Evolutionary conservation across 2,113 vertebrate species (phyloP).

Genomic region (Pomatorhinus ruficollis): DNA sequence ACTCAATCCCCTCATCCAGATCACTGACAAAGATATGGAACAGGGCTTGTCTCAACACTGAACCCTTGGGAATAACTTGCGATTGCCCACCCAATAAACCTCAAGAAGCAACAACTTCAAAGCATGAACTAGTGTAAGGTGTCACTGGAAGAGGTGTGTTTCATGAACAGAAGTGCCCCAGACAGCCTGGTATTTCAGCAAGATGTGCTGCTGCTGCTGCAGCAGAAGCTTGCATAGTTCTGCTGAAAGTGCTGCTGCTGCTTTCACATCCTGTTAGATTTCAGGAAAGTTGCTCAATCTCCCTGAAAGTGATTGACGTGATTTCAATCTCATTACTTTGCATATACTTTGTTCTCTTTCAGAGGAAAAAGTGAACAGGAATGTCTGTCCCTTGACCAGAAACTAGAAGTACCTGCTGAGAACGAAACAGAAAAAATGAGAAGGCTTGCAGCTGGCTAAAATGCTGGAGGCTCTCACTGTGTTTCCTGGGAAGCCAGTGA

Average conservation of each 20-base stretch:
- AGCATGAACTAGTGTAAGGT: neutral
- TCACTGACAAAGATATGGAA: neutral
- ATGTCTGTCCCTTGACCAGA: neutral
- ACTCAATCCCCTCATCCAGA: neutral
- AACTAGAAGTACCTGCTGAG: neutral
- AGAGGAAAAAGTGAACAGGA: neutral
- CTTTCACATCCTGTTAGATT: conserved; percentile 18
- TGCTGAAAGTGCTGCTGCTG: neutral
- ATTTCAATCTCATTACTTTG: neutral
- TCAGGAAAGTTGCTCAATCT: neutral
- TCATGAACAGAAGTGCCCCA: neutral
- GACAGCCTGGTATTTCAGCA: neutral
- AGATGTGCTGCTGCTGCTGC: neutral
- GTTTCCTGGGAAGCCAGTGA: neutral
- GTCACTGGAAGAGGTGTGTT: neutral
- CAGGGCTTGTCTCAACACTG: neutral
- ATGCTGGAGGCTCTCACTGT: neutral
- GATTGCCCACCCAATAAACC: neutral
- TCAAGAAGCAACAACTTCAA: neutral
- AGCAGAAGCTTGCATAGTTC: neutral
- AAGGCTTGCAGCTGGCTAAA: neutral
- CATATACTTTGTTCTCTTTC: neutral
- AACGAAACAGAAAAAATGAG: neutral
- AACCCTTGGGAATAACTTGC: neutral
- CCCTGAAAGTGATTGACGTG: neutral